Percentiles rank a stretch among this genome's conserved stretches.
These are phyloP conservation scores for Drosophila mauritiana DNA, from an alignment of 1,140 invertebrate species.

Conservation along the genomic window DNA sequence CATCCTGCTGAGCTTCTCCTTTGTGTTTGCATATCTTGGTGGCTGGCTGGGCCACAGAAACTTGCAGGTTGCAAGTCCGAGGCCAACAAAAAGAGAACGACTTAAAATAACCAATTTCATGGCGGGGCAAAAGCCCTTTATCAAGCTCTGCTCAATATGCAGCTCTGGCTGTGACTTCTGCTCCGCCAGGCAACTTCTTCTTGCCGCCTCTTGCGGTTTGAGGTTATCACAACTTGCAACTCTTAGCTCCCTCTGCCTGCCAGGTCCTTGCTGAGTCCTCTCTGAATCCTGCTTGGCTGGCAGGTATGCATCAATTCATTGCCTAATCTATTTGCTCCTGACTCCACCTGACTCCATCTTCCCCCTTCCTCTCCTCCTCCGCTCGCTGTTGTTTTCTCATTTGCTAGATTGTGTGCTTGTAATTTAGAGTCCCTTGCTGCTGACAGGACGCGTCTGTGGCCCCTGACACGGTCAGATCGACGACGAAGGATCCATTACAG, in stretches of 20 bases:
- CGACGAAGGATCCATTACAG: background rate
- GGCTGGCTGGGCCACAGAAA: conserved; percentile 43
- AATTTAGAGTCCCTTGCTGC: conserved; percentile 74
- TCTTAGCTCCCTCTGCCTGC: conserved; percentile 5
- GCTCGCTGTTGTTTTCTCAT: conserved; percentile 18
- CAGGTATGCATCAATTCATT: conserved; percentile 81
- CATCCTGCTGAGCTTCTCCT: background rate
- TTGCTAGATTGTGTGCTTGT: conserved; percentile 39
- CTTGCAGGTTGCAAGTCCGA: conserved; percentile 32
- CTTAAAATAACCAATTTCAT: conserved; percentile 71
- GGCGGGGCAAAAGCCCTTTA: conserved; percentile 67
- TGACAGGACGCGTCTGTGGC: conserved; percentile 68
- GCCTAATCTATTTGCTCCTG: conserved; percentile 77
- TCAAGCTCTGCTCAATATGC: conserved; percentile 78
- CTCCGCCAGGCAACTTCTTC: conserved; percentile 62
- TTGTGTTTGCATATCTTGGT: conserved; percentile 37
- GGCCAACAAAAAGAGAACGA: conserved; percentile 37
- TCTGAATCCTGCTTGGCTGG: conserved; percentile 46
- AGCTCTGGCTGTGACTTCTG: conserved; percentile 51
- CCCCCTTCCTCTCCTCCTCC: background rate
- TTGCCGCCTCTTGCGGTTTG: conserved; percentile 65
- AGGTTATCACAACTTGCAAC: conserved; percentile 74
- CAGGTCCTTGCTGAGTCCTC: background rate
- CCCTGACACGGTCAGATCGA: conserved; percentile 18
- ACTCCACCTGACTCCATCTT: conserved; percentile 38